Conservation (phyloP, 1,140 invertebrate species). For the Anastrepha obliqua region DNA sequence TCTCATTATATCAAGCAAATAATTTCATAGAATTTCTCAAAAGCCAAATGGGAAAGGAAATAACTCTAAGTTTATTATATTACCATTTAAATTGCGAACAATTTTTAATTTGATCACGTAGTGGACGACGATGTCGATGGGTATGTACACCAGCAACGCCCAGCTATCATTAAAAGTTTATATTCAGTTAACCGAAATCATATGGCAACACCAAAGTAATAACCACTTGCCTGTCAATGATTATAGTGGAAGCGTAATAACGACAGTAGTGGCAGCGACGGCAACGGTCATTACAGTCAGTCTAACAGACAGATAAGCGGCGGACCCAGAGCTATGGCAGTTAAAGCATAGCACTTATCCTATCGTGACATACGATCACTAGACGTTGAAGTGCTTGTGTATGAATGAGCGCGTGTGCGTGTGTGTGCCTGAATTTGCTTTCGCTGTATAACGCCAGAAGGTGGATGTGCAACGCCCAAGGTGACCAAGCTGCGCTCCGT, state of each 20-base stretch:
- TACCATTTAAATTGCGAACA: constrained; percentile 38
- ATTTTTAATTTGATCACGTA: constrained; percentile 48
- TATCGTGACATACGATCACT: constrained; percentile 45
- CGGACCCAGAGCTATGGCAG: background rate
- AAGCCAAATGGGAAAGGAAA: background rate
- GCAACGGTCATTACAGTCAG: constrained; percentile 38
- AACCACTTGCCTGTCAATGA: constrained; percentile 38
- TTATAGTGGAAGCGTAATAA: constrained; percentile 47
- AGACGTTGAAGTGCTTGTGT: background rate
- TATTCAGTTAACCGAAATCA: constrained; percentile 51
- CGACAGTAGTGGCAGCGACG: constrained; percentile 29
- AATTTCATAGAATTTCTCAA: constrained; percentile 14
- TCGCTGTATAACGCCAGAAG: constrained; percentile 21
- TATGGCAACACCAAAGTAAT: constrained; percentile 52
- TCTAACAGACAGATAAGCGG: constrained; percentile 22
- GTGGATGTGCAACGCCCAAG: constrained; percentile 51
- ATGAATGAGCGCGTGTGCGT: background rate
- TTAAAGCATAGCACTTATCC: constrained; percentile 39
- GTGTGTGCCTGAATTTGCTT: background rate
- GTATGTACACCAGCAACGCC: constrained; percentile 48
- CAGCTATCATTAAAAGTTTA: constrained; percentile 49
- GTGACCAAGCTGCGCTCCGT: constrained; percentile 27
- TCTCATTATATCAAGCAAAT: background rate
- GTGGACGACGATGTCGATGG: constrained; percentile 30
- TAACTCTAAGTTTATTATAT: constrained; percentile 16